A percentile compares a stretch with the other conserved stretches of the same genome.
These are phyloP conservation scores for Atractosteus spatula DNA, from an alignment of 2,113 vertebrate genomes.

Conservation along the genomic window DNA sequence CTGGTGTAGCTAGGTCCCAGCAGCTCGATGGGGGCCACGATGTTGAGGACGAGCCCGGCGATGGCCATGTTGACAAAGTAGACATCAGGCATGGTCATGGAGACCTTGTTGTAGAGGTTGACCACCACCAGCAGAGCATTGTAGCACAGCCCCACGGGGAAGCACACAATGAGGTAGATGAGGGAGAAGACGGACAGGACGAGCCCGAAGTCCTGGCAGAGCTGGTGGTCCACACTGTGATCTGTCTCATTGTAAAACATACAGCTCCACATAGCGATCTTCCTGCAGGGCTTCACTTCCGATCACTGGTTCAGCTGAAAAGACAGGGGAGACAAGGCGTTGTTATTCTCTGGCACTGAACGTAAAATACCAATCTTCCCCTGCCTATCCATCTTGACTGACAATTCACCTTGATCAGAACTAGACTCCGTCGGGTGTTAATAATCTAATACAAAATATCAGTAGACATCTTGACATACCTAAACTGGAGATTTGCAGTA, in stretches of 20 bases:
- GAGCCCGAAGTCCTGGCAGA: slow-evolving; percentile 85
- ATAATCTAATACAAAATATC: no score
- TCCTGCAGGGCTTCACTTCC: slow-evolving; percentile 40
- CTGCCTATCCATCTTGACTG: no score
- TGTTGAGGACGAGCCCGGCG: slow-evolving; percentile 84
- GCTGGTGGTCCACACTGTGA: slow-evolving; percentile 66
- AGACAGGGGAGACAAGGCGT: slow-evolving; percentile 17
- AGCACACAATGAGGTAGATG: slow-evolving; percentile 87
- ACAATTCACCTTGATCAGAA: no score
- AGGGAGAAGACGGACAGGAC: slow-evolving; percentile 82
- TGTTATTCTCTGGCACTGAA: not conserved
- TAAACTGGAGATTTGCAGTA: no score
- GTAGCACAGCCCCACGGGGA: slow-evolving; percentile 88
- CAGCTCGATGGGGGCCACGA: slow-evolving; percentile 81
- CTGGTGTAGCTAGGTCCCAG: slow-evolving; percentile 78
- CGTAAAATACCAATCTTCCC: no score
- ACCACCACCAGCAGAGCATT: slow-evolving; percentile 85
- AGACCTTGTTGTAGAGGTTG: slow-evolving; percentile 87
- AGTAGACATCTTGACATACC: no score
- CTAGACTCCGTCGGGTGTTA: no score
- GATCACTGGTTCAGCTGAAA: slow-evolving; percentile 68
- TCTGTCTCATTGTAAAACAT: slow-evolving; percentile 76
- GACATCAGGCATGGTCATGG: slow-evolving; percentile 96
- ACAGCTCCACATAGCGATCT: slow-evolving; percentile 91
- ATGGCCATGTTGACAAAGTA: slow-evolving; percentile 97